Evolutionary conservation across 2,113 vertebrate genomes (phyloP).

Genomic region (Beaufortia kweichowensis): DNA sequence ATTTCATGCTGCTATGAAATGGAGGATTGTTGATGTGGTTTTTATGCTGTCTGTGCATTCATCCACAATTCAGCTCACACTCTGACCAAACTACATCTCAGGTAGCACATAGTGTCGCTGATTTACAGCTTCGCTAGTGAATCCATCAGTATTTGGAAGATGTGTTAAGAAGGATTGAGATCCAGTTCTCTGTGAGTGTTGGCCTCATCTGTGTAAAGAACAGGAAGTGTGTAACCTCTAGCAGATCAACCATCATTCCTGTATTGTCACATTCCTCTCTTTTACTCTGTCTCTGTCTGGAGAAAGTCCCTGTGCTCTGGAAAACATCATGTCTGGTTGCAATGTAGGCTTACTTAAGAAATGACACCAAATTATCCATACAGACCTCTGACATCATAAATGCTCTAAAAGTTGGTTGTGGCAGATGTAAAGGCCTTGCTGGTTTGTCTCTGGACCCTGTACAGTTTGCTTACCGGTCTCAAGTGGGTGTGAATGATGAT

Average conservation of each 20-base stretch:
- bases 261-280: neutral
- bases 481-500: too few species aligned
- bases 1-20: constrained; percentile 1
- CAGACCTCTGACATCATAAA: too few species aligned
- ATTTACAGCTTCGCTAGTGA: neutral
- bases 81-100: constrained; percentile 6
- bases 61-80: neutral
- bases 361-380: too few species aligned
- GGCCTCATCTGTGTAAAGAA: neutral
- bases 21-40: neutral
- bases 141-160: neutral
- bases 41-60: neutral
- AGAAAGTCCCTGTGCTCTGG: too few species aligned
- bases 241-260: neutral
- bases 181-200: neutral
- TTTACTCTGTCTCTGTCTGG: neutral
- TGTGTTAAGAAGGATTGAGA: constrained; percentile 6
- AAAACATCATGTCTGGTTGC: too few species aligned
- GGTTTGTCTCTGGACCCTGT: too few species aligned
- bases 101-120: too few species aligned
- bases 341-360: too few species aligned
- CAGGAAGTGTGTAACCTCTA: neutral
- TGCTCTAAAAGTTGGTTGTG: too few species aligned
- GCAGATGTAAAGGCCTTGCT: too few species aligned
- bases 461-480: too few species aligned